Conservation (phyloP, 2,797 vertebrate genomes). For the Phoebastria nigripes region DNA sequence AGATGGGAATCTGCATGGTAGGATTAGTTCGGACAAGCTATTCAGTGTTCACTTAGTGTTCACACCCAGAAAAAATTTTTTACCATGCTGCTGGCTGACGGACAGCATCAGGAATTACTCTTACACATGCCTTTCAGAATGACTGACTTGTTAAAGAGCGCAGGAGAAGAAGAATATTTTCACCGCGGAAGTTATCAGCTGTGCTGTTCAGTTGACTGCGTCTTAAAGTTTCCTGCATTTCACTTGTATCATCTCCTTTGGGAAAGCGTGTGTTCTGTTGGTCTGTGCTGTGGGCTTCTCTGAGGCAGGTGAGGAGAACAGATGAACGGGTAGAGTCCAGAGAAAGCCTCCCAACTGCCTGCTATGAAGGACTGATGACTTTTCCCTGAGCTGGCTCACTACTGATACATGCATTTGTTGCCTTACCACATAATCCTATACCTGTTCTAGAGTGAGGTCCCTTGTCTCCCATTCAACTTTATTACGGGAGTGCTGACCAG, state of each 20-base stretch:
- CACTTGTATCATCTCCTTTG: background rate
- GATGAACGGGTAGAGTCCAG: background rate
- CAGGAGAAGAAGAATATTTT: background rate
- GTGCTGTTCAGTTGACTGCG: background rate
- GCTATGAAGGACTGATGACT: background rate
- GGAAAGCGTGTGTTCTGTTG: background rate
- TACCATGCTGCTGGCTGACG: background rate
- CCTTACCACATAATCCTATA: background rate
- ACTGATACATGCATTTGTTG: background rate
- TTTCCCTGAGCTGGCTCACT: background rate
- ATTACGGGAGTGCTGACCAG: background rate
- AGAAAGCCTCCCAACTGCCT: background rate
- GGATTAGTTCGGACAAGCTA: background rate
- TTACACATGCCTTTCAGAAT: background rate
- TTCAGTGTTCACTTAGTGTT: background rate
- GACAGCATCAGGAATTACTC: background rate
- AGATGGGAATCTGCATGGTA: background rate
- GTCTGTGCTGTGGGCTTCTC: background rate
- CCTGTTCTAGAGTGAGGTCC: background rate
- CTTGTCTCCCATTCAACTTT: background rate
- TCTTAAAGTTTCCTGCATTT: background rate
- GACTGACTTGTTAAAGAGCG: accelerated
- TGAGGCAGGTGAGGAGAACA: background rate
- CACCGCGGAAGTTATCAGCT: background rate
- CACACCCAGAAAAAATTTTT: background rate